These are phyloP conservation scores for Sesia bembeciformis DNA, from an alignment of 2,888 invertebrate species.

Conservation along the genomic window DNA sequence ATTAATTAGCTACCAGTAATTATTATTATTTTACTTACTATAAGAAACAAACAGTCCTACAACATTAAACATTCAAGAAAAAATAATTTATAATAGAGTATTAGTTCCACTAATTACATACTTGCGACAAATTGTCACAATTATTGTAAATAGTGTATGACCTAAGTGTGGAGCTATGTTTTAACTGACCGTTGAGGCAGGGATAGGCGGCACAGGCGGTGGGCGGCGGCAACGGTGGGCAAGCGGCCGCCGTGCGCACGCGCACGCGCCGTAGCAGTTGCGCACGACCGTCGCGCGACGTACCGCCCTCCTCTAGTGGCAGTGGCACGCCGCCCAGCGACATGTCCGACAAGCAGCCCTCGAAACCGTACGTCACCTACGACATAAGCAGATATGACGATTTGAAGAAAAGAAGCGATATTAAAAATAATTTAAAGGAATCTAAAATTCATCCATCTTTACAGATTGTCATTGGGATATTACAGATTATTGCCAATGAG, in stretches of 20 bases:
- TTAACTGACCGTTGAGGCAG: constrained; percentile 39
- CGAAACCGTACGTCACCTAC: constrained; percentile 85
- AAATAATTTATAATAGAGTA: no score
- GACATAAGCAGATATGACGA: constrained; percentile 71
- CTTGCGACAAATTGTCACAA: no score
- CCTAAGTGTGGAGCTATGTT: not conserved
- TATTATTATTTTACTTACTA: no score
- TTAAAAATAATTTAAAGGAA: not conserved
- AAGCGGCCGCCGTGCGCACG: constrained; percentile 30
- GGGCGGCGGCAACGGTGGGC: constrained; percentile 44
- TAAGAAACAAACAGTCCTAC: no score
- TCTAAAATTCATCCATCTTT: not conserved
- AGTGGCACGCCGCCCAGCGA: constrained; percentile 83
- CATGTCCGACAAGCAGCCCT: constrained; percentile 93
- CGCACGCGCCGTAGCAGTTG: constrained; percentile 48
- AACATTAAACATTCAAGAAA: no score
- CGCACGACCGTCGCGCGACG: constrained; percentile 42
- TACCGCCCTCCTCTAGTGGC: constrained; percentile 75
- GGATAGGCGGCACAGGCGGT: constrained; percentile 52
- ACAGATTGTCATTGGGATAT: not conserved
- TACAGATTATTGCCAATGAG: no score
- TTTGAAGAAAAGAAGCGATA: not conserved
- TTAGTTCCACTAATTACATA: no score
- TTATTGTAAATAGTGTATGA: not conserved
- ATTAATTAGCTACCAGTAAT: no score